Conservation (phyloP, 2,888 invertebrate genomes). For the Idaea biselata region DNA sequence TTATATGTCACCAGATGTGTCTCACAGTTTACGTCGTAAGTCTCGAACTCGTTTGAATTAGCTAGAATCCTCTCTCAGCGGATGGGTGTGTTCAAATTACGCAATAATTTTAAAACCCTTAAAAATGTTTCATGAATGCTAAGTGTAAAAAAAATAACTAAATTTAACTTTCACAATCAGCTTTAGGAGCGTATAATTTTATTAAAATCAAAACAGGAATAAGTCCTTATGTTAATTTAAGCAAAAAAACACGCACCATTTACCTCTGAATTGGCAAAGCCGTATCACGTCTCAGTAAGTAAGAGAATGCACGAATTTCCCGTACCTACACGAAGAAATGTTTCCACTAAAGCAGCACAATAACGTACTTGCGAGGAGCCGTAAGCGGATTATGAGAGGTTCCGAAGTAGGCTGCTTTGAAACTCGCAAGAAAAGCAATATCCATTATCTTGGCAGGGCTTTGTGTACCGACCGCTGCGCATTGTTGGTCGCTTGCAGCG, state of each 20-base stretch:
- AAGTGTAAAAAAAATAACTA: no score
- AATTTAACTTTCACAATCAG: no score
- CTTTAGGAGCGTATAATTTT: neutral
- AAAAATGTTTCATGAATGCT: no score
- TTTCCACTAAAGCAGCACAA: slow-evolving; percentile 69
- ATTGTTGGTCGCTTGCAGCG: slow-evolving; percentile 60
- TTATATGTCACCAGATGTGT: no score
- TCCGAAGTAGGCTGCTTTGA: slow-evolving; percentile 77
- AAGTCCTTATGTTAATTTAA: no score
- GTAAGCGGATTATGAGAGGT: slow-evolving; percentile 78
- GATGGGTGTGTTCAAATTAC: no score
- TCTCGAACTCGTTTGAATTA: no score
- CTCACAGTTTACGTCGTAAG: no score
- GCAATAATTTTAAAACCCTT: no score
- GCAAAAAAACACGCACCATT: slow-evolving; percentile 24
- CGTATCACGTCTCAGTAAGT: slow-evolving; percentile 44
- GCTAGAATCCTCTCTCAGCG: no score
- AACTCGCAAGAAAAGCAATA: slow-evolving; percentile 79
- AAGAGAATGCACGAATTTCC: slow-evolving; percentile 46
- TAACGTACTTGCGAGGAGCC: slow-evolving; percentile 67
- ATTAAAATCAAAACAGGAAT: neutral
- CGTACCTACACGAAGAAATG: slow-evolving; percentile 52
- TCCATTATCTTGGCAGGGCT: slow-evolving; percentile 74
- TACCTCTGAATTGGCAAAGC: slow-evolving; percentile 42
- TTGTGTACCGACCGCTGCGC: slow-evolving; percentile 62